A percentile compares a stretch with the other conserved stretches of the same genome.
phyloP scores from a whole-genome alignment of 2,113 vertebrate species.

The Macquaria australasica region DNA sequence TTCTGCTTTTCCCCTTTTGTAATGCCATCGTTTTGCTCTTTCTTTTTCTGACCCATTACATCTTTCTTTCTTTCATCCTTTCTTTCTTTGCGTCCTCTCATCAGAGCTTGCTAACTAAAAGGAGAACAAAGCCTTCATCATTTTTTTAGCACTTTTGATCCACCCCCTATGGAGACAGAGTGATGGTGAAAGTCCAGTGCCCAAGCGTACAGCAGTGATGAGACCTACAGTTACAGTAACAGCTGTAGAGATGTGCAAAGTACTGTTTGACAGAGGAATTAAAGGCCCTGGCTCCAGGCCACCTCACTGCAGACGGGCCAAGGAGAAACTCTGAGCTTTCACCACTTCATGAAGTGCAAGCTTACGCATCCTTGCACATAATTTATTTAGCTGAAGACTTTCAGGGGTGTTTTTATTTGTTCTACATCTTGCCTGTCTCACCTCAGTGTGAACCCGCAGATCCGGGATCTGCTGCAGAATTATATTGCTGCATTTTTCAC shows the following conservation, averaged over 20 bases:
- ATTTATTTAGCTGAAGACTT: conserved; percentile 93
- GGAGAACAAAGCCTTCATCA: neutral
- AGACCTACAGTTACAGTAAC: conserved; percentile 52
- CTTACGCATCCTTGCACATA: conserved; percentile 84
- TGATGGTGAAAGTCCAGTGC: conserved; percentile 71
- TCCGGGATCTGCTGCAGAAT: conserved; percentile 88
- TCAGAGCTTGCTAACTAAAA: neutral
- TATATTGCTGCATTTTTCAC: conserved; percentile 84
- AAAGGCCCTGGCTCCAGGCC: conserved; percentile 83
- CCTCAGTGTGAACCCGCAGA: conserved; percentile 92
- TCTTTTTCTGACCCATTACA: conserved; percentile 68
- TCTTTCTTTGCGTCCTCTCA: neutral
- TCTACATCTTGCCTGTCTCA: conserved; percentile 92
- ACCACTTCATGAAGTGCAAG: conserved; percentile 65
- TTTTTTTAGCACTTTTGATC: conserved; percentile 34
- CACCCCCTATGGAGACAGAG: conserved; percentile 17
- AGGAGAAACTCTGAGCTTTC: conserved; percentile 75
- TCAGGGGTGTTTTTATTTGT: conserved; percentile 93
- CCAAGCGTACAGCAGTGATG: conserved; percentile 70
- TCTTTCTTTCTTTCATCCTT: conserved; percentile 52
- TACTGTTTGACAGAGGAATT: conserved; percentile 87
- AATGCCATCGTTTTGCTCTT: conserved; percentile 61
- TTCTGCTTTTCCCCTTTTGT: conserved; percentile 73
- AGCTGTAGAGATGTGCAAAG: conserved; percentile 55
- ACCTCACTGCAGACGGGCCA: conserved; percentile 76